Evolutionary conservation across 2,888 invertebrate species (phyloP), one percentile per base, ranked within the genome.

Genomic region (Neoscelio sp.): DNA sequence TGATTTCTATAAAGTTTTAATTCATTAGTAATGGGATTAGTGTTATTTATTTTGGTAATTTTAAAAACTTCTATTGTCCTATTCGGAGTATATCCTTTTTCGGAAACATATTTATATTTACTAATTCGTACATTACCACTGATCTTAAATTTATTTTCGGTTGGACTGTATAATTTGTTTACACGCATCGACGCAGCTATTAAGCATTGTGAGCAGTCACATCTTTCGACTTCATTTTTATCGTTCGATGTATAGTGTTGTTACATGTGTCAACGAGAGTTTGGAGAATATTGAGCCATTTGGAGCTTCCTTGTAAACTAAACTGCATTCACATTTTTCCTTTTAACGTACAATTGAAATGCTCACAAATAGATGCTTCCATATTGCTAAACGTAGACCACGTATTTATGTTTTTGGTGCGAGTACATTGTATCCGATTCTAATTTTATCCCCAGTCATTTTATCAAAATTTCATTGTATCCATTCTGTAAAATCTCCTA

Each of bases 31-130:
- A 71, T 26, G 7, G 85, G 86, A 78, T 84, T 74, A 23, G 84
- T 85, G 48, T 82, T 80, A 13, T 85, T 70, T 10, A 87, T 80
- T 81, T 85, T 83, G 7, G n/a, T 15, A 28, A 89, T 79, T 67
- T 76, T 85, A 77, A 89, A 90, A 58, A 89, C 73, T 79, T 88
- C 88, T 2, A 85, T 85, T 0, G 85, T 78, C 86, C 87, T 89
- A 46, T 86, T 86, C 0, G 86, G 85, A 12, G 82, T 84, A 46
- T 86, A 89, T 48, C 78, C 78, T 73, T 84, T 83, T 15, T 79
- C 82, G 46, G 89, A 88, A 1, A 84, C 42, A 17, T 77, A 52
- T 80, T 87, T 88, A 10, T 76, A 50, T 75, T 87, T 87, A 26
- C 82, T 83, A 26, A 89, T 83, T 5, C 78, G 18, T 42, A 56